Evolutionary conservation across 2,113 vertebrate genomes (phyloP), one percentile per base, ranked within the genome.

Genomic region (Prunella fulvescens): DNA sequence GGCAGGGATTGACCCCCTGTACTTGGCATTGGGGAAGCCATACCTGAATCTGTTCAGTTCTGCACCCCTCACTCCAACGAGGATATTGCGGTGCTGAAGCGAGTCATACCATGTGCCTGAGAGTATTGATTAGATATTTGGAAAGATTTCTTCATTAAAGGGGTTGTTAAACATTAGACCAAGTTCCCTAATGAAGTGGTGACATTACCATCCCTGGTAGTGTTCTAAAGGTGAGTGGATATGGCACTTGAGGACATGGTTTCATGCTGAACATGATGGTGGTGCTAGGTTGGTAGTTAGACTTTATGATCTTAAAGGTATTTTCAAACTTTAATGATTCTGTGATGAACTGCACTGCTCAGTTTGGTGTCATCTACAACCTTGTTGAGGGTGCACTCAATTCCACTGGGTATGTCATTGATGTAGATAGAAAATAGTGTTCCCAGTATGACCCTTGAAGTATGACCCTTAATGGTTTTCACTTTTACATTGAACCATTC

Each of bases 1-100:
- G 50, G 8, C 31, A 65, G 35, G 51, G 58, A 37, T 72, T 57
- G 25, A 13, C 1, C 25, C 10, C 2, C 18, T 65, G 24, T 13
- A 37, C 26, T 50, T 0, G 0, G 15, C 9, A 39, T 4, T 81
- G 15, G 3, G 12, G 11, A 78, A 19, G 15, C 23, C 12, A 9
- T 23, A 47, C 23, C 12, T 39, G 2, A 53, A 37, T 29, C 42
- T 33, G 20, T 33, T 48, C 50, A 13, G 7, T 35, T 42, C 3
- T 88, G 18, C 11, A 1, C 5, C 8, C 1, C 35, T 72, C 12
- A 51, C 18, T 88, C 3, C 22, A 28, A 44, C 11, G 31, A 79
- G 8, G 37, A 23, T 26, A 11, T 12, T 11, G 9, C 10, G 22
- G 22, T 62, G 13, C 28, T 61, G 39, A 33, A 69, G 39, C 1